Evolutionary conservation across 2,113 vertebrate genomes (phyloP).

Genomic region (Triplophysa siluroides): DNA sequence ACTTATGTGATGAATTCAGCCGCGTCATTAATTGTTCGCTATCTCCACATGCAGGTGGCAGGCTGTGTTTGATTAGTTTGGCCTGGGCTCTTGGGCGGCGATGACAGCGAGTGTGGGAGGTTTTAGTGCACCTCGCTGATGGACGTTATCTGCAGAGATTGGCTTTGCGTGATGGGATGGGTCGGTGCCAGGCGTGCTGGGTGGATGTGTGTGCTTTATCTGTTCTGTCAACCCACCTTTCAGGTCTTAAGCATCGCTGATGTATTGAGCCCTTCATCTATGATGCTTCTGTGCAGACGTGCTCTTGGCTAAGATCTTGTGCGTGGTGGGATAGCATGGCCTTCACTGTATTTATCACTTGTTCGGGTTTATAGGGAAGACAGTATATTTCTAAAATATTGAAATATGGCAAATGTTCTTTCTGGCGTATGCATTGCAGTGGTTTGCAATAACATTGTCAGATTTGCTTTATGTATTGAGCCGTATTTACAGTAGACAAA

Average conservation of each 20-base stretch:
- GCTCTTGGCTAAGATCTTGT: constrained; percentile 19
- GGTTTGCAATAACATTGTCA: no score
- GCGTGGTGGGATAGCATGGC: background rate
- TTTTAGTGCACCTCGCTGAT: constrained; percentile 69
- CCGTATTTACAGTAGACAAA: no score
- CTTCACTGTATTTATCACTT: no score
- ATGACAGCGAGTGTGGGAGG: constrained; percentile 70
- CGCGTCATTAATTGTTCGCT: constrained; percentile 59
- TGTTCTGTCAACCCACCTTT: constrained; percentile 48
- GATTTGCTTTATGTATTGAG: no score
- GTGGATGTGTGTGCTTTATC: constrained; percentile 47
- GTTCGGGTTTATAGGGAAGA: no score
- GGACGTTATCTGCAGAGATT: constrained; percentile 62
- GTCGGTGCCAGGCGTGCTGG: constrained; percentile 33
- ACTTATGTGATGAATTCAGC: constrained; percentile 30
- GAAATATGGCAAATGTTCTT: no score
- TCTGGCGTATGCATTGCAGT: no score
- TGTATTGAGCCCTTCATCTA: constrained; percentile 27
- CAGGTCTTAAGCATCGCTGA: constrained; percentile 55
- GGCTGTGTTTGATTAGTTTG: constrained; percentile 64
- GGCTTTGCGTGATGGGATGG: constrained; percentile 43
- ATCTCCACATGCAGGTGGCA: constrained; percentile 73
- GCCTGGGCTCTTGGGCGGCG: constrained; percentile 51
- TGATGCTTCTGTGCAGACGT: background rate
- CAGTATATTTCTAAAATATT: no score